These are phyloP conservation scores for Erythrolamprus reginae DNA, from an alignment of 2,113 vertebrate species.

Conservation along the genomic window DNA sequence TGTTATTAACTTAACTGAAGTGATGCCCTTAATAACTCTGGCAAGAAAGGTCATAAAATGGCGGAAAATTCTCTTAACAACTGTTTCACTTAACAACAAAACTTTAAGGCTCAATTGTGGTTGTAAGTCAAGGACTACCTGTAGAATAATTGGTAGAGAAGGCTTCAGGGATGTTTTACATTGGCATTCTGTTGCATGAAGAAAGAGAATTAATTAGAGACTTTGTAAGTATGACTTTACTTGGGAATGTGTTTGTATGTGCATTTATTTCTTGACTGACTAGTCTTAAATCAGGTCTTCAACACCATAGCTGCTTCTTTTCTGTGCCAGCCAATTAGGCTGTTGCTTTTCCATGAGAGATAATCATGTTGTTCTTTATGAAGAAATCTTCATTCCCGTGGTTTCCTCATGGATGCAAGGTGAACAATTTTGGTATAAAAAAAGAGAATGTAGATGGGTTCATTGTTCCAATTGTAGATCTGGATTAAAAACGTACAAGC, in stretches of 20 bases:
- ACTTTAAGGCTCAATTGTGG: neutral
- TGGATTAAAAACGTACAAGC: neutral
- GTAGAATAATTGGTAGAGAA: neutral
- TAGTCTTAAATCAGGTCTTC: neutral
- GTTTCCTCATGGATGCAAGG: neutral
- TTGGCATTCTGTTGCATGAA: neutral
- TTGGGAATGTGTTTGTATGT: slow-evolving; percentile 1
- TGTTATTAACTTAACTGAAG: neutral
- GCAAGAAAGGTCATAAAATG: neutral
- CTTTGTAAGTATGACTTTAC: neutral
- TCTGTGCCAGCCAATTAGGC: neutral
- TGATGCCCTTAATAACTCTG: neutral
- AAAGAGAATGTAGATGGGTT: neutral
- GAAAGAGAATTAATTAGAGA: neutral
- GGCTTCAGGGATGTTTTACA: neutral
- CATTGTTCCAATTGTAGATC: neutral
- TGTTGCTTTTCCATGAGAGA: neutral
- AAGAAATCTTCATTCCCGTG: neutral
- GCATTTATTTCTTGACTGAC: neutral
- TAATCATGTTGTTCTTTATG: neutral
- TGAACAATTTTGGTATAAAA: neutral
- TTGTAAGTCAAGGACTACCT: neutral
- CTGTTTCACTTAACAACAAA: neutral
- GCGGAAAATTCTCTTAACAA: neutral
- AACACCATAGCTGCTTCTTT: neutral